phyloP scores from a whole-genome alignment of 2,113 vertebrate genomes.

The Eonycteris spelaea region DNA sequence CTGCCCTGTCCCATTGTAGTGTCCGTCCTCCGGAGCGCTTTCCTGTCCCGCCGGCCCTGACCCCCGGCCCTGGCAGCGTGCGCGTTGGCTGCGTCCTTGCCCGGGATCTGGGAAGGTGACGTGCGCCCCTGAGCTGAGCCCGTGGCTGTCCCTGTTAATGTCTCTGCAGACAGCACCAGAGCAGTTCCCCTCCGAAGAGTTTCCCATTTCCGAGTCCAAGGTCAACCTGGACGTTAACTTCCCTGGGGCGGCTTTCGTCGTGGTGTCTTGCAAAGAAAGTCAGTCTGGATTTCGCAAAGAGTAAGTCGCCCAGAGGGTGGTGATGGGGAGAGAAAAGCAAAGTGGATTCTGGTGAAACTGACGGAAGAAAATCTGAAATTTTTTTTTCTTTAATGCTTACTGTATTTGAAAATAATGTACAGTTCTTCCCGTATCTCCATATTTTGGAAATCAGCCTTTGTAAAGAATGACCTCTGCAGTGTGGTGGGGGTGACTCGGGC shows the following conservation, averaged over 20 bases:
- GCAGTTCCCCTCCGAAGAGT: slow-evolving; percentile 96
- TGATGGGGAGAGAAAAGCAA: neutral
- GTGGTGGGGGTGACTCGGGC: neutral
- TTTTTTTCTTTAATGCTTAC: neutral
- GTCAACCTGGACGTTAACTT: slow-evolving; percentile 98
- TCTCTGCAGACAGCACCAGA: slow-evolving; percentile 92
- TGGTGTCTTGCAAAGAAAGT: slow-evolving; percentile 96
- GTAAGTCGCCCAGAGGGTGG: slow-evolving; percentile 81
- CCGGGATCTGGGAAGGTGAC: neutral
- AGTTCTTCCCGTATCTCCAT: neutral
- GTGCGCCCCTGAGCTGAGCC: neutral
- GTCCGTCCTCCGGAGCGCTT: neutral
- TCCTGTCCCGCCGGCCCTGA: accelerated
- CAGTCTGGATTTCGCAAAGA: slow-evolving; percentile 97
- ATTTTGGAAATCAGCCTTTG: neutral
- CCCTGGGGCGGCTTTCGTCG: slow-evolving; percentile 95
- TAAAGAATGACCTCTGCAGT: neutral
- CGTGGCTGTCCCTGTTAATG: neutral
- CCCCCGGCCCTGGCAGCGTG: accelerated
- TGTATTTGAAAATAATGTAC: neutral
- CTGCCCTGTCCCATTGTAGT: neutral
- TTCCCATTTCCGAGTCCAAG: slow-evolving; percentile 95
- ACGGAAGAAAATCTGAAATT: neutral
- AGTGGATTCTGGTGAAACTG: neutral
- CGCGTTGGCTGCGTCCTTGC: neutral